These are phyloP conservation scores for Onychomys torridus DNA, from an alignment of 2,797 vertebrate genomes.

Conservation along the genomic window DNA sequence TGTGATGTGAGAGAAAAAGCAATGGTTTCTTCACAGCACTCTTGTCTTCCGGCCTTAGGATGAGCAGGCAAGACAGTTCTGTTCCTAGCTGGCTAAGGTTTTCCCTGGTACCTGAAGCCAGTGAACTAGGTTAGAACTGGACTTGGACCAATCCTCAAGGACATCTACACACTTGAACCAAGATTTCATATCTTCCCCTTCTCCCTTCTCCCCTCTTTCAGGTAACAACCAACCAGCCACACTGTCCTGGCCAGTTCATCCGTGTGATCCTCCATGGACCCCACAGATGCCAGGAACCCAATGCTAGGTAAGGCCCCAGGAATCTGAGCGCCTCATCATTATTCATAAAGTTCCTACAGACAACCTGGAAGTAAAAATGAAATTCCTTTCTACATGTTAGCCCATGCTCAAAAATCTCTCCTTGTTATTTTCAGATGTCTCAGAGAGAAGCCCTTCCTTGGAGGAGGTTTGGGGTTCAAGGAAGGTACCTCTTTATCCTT, in stretches of 20 bases:
- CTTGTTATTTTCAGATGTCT: neutral
- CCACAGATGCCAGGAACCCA: neutral
- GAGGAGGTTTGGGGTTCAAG: neutral
- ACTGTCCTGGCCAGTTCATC: neutral
- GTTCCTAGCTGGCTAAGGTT: neutral
- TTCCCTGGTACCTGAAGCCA: neutral
- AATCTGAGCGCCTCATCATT: neutral
- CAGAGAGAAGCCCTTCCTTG: neutral
- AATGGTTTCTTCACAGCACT: neutral
- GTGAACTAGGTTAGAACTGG: neutral
- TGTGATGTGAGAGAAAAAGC: neutral
- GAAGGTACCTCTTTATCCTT: neutral
- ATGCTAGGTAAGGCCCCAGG: neutral
- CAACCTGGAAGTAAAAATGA: neutral
- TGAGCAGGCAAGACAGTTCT: accelerated
- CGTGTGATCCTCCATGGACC: accelerated
- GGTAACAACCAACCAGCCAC: neutral
- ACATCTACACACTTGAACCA: neutral
- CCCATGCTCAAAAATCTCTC: neutral
- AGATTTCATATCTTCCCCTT: neutral
- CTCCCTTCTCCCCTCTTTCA: neutral
- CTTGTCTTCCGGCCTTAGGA: neutral
- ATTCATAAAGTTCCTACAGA: neutral
- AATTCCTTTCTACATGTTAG: neutral
- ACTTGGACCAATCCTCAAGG: neutral